These are phyloP conservation scores for Muntiacus muntjak DNA, from an alignment of 2,113 vertebrate species.

Conservation along the genomic window DNA sequence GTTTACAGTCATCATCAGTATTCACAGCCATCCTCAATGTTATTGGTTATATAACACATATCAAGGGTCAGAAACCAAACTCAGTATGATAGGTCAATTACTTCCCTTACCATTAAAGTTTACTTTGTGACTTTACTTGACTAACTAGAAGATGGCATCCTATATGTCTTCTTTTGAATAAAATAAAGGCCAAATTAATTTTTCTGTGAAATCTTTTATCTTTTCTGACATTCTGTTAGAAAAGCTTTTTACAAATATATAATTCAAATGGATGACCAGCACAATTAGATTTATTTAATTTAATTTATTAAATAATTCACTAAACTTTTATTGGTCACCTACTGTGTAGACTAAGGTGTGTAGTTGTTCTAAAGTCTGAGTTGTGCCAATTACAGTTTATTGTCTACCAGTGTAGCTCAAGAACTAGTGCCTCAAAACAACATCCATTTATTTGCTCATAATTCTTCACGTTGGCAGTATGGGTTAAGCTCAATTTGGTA, in stretches of 20 bases:
- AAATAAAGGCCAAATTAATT: neutral
- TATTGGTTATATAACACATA: neutral
- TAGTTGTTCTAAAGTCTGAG: neutral
- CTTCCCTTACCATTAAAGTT: neutral
- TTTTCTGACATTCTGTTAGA: neutral
- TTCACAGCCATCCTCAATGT: neutral
- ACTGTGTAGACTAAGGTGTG: neutral
- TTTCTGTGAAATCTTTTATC: neutral
- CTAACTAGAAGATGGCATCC: neutral
- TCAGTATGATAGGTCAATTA: neutral
- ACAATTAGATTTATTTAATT: neutral
- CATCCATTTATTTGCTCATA: neutral
- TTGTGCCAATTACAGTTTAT: neutral
- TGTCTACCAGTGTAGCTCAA: neutral
- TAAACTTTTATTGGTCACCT: neutral
- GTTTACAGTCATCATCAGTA: neutral
- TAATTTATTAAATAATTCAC: neutral
- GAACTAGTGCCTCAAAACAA: neutral
- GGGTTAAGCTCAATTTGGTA: neutral
- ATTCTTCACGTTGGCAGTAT: neutral
- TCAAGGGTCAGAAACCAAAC: neutral
- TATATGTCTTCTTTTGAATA: neutral
- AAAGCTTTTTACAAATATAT: neutral
- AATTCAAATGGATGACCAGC: neutral
- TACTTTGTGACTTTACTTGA: neutral